Percentiles rank a stretch among this genome's conserved stretches.
Evolutionary conservation across 37 sponge, comb jelly and placozoan species (phyloP).

Genomic region (Ianthella basta): DNA sequence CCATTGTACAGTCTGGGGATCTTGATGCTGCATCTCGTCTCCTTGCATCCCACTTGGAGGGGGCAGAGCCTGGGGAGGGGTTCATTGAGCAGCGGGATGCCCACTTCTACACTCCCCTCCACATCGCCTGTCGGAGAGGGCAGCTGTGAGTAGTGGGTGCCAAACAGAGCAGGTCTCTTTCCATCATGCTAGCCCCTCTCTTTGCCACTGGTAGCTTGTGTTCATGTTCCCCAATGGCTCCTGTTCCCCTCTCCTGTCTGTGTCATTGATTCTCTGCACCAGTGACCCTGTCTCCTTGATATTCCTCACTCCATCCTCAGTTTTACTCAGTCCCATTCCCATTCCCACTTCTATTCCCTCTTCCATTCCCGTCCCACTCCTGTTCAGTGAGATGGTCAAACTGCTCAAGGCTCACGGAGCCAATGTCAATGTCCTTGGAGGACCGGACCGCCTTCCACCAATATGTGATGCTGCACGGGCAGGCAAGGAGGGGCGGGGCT

Average conservation of each 20-base stretch:
- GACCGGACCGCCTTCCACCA: slow-evolving; percentile 71
- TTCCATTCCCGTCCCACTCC: too few species aligned
- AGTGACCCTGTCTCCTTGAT: too few species aligned
- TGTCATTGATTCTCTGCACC: too few species aligned
- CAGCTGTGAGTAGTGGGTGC: slow-evolving; percentile 66
- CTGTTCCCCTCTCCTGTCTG: too few species aligned
- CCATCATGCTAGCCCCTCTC: too few species aligned
- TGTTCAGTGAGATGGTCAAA: slow-evolving; percentile 51
- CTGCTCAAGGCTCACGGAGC: slow-evolving; percentile 68
- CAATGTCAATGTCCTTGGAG: slow-evolving; percentile 69
- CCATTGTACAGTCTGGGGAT: slow-evolving; percentile 82
- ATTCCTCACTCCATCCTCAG: too few species aligned
- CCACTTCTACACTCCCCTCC: slow-evolving; percentile 79
- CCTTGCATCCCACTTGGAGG: slow-evolving; percentile 11
- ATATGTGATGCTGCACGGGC: slow-evolving; percentile 77
- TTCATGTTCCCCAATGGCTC: too few species aligned
- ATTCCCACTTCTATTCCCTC: too few species aligned
- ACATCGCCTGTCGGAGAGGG: slow-evolving; percentile 73
- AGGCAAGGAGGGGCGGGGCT: too few species aligned
- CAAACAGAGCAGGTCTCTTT: too few species aligned
- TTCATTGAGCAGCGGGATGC: slow-evolving; percentile 77
- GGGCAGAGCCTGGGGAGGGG: slow-evolving; percentile 40
- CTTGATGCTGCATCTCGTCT: slow-evolving; percentile 43
- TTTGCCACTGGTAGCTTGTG: too few species aligned
- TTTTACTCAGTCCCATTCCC: too few species aligned